Evolutionary conservation across 92 coral and sea anemone species (phyloP).

Genomic region (Epizoanthus rinbou): DNA sequence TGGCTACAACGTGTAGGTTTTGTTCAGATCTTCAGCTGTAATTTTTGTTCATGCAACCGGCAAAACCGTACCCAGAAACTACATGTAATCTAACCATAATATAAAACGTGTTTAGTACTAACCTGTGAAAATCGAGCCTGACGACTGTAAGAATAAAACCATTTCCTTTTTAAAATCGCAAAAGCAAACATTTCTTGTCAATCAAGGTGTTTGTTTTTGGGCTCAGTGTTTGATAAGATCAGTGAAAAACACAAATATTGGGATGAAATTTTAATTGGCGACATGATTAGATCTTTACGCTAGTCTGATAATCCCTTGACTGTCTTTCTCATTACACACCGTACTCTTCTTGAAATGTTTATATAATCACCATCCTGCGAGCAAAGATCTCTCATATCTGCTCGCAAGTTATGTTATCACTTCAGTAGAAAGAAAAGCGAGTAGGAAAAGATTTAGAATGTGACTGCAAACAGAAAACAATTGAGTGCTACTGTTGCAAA

Average conservation of each 20-base stretch:
- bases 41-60: too few relatives aligned
- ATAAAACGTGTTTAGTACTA: too few relatives aligned
- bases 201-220: conserved; percentile 25
- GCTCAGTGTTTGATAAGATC: conserved; percentile 24
- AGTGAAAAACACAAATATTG: conserved; percentile 25
- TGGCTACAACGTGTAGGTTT: too few relatives aligned
- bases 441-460: too few relatives aligned
- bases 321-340: not conserved
- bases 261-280: conserved; percentile 30
- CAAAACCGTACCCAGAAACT: too few relatives aligned
- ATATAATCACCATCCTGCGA: not conserved
- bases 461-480: too few relatives aligned
- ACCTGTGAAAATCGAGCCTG: not conserved
- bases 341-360: not conserved
- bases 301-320: not conserved
- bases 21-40: too few relatives aligned
- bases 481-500: too few relatives aligned
- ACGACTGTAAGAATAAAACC: not conserved
- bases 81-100: too few relatives aligned
- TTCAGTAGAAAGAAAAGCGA: not conserved
- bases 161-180: conserved; percentile 18
- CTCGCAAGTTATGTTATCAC: too few relatives aligned
- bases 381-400: not conserved
- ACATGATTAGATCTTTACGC: conserved; percentile 30
- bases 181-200: conserved; percentile 4